Base-by-base conservation (phyloP, 2,888 invertebrate species). In the Stenodera caucasica region DNA sequence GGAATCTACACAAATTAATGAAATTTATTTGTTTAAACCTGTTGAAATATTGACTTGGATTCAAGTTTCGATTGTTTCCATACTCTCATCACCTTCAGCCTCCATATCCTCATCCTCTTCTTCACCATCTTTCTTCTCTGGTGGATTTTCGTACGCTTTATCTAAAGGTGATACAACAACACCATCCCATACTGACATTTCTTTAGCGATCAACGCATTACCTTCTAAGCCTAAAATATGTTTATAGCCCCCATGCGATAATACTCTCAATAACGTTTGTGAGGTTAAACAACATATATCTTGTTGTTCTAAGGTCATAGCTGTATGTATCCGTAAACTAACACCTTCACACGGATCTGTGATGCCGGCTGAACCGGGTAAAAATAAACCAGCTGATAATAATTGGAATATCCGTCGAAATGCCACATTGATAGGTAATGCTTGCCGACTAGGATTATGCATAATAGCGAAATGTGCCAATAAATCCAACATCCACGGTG, bases 141-240 rank as follows among this genome's bases (percentile, higher is more conserved):
- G 85, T 0, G 88, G 87, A 74, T 90, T 90, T 70, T 93, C 94
- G 79, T 96, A 98, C 0, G 96, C 97, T 64, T 92, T 90, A 64
- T 96, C 95, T n/a, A 96, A 83, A 0, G 98, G 96, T 0, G 95
- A 94, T 0, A 98, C 96, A 0, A 97, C 95, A 1, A 98, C 95
- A 0, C 96, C 96, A 75, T 96, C 92, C 96, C 96, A 97, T 15
- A 97, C 94, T 0, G 95, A 94, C 89, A 97, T 95, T 81, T 97
- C 96, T 0, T 90, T 83, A 11, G 82, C 83, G 65, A 85, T 82
- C 40, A 82, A 82, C 0, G 82, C 80, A 68, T 82, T 84, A 5
- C 84, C 84, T 65, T 85, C 85, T 60, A 87, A 81, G 0, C 89
- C 97, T 0, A 97, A 82, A 63, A 98, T 89, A 75, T 94, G 94